phyloP scores from a whole-genome alignment of 64 coral and sea anemone species.

The Montipora sp. region DNA sequence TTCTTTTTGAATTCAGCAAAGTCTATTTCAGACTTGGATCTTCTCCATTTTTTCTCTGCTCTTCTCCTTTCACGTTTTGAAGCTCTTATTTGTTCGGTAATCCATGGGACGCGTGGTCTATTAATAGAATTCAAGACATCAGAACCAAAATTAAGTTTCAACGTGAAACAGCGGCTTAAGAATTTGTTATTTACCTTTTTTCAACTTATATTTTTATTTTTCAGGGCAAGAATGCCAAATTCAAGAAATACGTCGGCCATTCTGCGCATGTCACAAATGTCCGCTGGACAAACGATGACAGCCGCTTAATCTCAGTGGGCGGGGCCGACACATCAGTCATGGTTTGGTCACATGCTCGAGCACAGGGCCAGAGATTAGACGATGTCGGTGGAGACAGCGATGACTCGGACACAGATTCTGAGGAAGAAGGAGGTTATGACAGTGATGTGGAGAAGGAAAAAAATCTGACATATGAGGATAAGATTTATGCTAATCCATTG shows the following conservation, averaged over 20 bases:
- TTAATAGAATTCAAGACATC: no score
- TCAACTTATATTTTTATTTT: neutral
- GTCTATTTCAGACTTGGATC: no score
- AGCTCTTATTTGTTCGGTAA: no score
- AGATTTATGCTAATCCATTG: slow-evolving; percentile 95
- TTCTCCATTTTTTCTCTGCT: no score
- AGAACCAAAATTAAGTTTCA: no score
- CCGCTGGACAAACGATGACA: slow-evolving; percentile 92
- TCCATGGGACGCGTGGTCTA: no score
- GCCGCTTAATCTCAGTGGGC: slow-evolving; percentile 85
- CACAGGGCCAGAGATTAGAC: slow-evolving; percentile 29
- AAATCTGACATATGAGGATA: slow-evolving; percentile 92
- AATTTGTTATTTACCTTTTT: neutral
- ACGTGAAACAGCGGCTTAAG: no score
- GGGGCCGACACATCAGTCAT: slow-evolving; percentile 96
- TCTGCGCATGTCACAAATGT: slow-evolving; percentile 99
- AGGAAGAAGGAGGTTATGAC: slow-evolving; percentile 97
- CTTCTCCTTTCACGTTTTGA: no score
- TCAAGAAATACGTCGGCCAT: slow-evolving; percentile 96
- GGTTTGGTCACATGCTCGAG: slow-evolving; percentile 90
- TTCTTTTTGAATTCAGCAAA: no score
- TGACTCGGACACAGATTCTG: slow-evolving; percentile 95
- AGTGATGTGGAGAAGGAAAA: slow-evolving; percentile 95
- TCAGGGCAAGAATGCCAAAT: slow-evolving; percentile 94
- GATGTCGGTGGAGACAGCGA: slow-evolving; percentile 88